Conservation (phyloP, 2,797 vertebrate species). For the Chaenodraco wilsoni region DNA sequence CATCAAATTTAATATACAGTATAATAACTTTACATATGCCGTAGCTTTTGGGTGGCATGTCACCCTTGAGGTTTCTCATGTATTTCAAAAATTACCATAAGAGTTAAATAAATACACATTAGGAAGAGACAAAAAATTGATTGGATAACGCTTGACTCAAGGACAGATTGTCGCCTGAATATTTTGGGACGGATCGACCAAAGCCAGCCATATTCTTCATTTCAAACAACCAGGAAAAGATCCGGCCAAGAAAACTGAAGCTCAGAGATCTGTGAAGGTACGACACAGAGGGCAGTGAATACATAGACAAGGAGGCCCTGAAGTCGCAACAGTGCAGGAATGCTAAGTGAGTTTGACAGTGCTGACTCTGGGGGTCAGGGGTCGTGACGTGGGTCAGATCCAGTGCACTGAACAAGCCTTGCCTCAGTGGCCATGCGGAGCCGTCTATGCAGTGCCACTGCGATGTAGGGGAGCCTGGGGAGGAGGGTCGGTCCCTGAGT, state of each 20-base stretch:
- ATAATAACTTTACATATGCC: slow-evolving; percentile 68
- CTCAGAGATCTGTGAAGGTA: slow-evolving; percentile 43
- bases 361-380: slow-evolving; percentile 68
- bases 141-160: slow-evolving; percentile 33
- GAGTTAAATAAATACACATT: slow-evolving; percentile 79
- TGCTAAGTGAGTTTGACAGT: slow-evolving; percentile 72
- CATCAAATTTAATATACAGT: slow-evolving; percentile 68
- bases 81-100: slow-evolving; percentile 63
- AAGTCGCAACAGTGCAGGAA: slow-evolving; percentile 73
- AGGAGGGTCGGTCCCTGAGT: slow-evolving; percentile 84
- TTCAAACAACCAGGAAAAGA: slow-evolving; percentile 29
- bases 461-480: slow-evolving; percentile 49
- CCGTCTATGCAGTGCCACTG: slow-evolving; percentile 55
- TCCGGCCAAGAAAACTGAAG: slow-evolving; percentile 32
- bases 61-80: slow-evolving; percentile 80
- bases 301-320: slow-evolving; percentile 43
- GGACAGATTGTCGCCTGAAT: slow-evolving; percentile 35
- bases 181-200: slow-evolving; percentile 32
- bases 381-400: slow-evolving; percentile 59
- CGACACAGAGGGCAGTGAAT: slow-evolving; percentile 49
- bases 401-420: slow-evolving; percentile 71
- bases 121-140: slow-evolving; percentile 48
- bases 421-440: slow-evolving; percentile 54
- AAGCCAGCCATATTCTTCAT: slow-evolving; percentile 28
- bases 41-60: slow-evolving; percentile 55